phyloP scores from a whole-genome alignment of 2,113 vertebrate species.

The Carlito syrichta region DNA sequence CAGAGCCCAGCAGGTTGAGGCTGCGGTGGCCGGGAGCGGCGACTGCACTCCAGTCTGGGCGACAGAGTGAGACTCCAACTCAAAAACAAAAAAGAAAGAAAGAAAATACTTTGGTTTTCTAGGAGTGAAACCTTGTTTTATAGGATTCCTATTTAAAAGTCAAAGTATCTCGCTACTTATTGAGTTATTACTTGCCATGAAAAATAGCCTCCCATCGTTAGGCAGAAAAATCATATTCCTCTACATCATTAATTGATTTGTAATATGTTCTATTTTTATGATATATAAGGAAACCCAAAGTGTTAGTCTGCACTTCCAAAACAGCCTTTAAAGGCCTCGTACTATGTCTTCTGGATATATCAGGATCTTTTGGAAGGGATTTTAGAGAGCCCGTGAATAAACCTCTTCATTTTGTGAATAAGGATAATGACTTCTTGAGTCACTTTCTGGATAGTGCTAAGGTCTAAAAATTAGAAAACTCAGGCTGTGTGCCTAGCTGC shows the following conservation, averaged over 20 bases:
- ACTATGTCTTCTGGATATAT: constrained; percentile 3
- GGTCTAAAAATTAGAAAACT: not conserved
- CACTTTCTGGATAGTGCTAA: not conserved
- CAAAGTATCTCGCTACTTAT: not conserved
- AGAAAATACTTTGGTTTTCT: constrained; percentile 41
- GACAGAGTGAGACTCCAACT: no score
- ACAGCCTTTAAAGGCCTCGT: constrained; percentile 3
- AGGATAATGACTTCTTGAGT: not conserved
- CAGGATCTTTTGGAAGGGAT: constrained; percentile 28
- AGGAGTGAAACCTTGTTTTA: constrained; percentile 16
- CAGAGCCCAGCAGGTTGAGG: no score
- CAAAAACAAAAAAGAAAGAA: no score
- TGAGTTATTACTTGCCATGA: not conserved
- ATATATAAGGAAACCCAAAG: constrained; percentile 7
- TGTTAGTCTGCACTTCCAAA: constrained; percentile 18
- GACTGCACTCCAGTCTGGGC: no score
- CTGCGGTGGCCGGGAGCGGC: no score
- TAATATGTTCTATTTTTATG: constrained; percentile 20
- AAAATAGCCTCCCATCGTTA: not conserved
- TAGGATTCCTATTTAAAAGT: constrained; percentile 2
- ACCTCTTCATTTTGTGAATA: not conserved
- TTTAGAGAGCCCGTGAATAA: constrained; percentile 13
- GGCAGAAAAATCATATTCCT: not conserved
- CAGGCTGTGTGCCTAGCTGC: not conserved
- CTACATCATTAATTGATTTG: not conserved